These are phyloP conservation scores for Nesidiocoris tenuis DNA, from an alignment of 2,888 invertebrate species.

Conservation along the genomic window DNA sequence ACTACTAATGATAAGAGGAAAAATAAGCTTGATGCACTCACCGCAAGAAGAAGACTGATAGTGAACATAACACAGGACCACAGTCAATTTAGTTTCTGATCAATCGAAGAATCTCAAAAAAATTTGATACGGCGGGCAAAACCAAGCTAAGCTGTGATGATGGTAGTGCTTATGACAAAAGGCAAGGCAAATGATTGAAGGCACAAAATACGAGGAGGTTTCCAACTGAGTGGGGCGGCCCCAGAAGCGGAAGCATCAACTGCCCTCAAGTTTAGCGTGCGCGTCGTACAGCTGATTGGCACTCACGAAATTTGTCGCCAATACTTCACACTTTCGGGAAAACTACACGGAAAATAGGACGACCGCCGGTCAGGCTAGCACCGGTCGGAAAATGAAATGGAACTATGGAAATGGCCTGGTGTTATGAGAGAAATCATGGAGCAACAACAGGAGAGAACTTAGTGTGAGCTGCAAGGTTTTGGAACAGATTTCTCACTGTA, in stretches of 20 bases:
- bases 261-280: neutral
- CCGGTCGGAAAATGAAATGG: neutral
- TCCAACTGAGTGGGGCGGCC: neutral
- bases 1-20: neutral
- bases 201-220: neutral
- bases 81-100: too few species aligned
- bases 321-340: neutral
- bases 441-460: too few species aligned
- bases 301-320: neutral
- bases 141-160: neutral
- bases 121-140: neutral
- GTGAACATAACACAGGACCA: slow-evolving; percentile 16
- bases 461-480: too few species aligned
- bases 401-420: too few species aligned
- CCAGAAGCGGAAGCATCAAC: neutral
- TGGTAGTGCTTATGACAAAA: neutral
- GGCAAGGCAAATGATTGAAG: too few species aligned
- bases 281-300: neutral
- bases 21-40: neutral
- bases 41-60: slow-evolving; percentile 17
- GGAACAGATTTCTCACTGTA: too few species aligned
- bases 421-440: too few species aligned
- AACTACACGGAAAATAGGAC: neutral
- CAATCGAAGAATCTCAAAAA: neutral
- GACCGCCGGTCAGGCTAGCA: neutral